A percentile compares a stretch with the other conserved stretches of the same genome.
Evolutionary conservation across 2,888 invertebrate genomes (phyloP).

Genomic region (Melinaea marsaeus): DNA sequence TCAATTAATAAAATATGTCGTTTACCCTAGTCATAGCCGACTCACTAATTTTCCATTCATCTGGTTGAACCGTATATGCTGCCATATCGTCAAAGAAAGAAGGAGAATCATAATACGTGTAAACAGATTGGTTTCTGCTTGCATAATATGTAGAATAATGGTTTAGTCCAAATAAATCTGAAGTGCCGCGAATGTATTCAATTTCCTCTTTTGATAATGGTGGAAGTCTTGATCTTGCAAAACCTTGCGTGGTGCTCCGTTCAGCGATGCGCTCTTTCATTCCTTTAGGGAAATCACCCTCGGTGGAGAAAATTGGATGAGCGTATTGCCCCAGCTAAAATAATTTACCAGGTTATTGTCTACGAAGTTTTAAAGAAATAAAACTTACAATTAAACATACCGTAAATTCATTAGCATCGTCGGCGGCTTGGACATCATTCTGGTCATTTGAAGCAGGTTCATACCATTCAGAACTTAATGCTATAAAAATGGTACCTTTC

Average conservation of each 20-base stretch:
- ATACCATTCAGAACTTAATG: slow-evolving; percentile 29
- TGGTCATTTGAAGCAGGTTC: slow-evolving; percentile 48
- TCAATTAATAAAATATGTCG: background rate
- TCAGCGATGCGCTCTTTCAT: slow-evolving; percentile 67
- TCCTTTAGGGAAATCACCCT: slow-evolving; percentile 7
- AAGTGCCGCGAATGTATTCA: slow-evolving; percentile 8
- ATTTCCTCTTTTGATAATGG: slow-evolving; percentile 25
- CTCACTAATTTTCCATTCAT: slow-evolving; percentile 16
- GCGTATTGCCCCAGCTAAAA: slow-evolving; percentile 13
- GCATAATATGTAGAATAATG: slow-evolving; percentile 8
- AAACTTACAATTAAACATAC: slow-evolving; percentile 17
- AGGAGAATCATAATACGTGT: slow-evolving; percentile 7
- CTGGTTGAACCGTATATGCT: background rate
- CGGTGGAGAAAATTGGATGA: slow-evolving; percentile 13
- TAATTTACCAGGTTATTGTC: background rate
- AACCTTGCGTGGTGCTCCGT: slow-evolving; percentile 78
- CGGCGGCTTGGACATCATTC: slow-evolving; percentile 25
- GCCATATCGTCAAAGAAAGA: slow-evolving; percentile 13
- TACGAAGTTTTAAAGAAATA: background rate
- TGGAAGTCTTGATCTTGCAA: slow-evolving; percentile 76
- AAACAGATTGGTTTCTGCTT: slow-evolving; percentile 9
- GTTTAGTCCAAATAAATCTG: slow-evolving; percentile 14
- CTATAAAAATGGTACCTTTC: slow-evolving; percentile 39
- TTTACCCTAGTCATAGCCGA: slow-evolving; percentile 25
- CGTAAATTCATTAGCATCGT: slow-evolving; percentile 22